phyloP scores from a whole-genome alignment of 2,113 vertebrate species.

The Calyptomena viridis region DNA sequence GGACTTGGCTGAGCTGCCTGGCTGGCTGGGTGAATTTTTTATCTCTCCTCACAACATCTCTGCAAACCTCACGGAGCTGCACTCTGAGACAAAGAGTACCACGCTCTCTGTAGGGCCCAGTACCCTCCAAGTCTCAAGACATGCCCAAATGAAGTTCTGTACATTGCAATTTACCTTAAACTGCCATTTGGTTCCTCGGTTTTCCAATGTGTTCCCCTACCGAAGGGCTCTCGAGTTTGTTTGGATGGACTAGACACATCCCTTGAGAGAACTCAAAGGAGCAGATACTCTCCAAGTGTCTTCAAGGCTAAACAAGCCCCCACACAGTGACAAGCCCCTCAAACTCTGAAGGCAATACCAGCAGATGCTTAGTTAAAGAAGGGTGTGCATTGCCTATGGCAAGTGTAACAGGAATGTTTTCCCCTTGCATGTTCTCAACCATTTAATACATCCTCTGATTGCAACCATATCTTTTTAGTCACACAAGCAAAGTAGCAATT shows the following conservation, averaged over 20 bases:
- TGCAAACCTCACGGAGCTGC: not conserved
- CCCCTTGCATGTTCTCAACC: not conserved
- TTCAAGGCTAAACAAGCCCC: not conserved
- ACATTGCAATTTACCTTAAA: not conserved
- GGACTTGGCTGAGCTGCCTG: not conserved
- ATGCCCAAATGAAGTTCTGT: not conserved
- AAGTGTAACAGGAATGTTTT: not conserved
- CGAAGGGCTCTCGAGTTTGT: not conserved
- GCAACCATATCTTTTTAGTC: not conserved
- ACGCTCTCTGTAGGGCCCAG: not conserved
- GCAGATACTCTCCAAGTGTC: not conserved
- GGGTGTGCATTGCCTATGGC: rapidly evolving
- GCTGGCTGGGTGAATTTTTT: not conserved
- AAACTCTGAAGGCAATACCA: not conserved
- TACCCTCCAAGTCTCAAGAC: not conserved
- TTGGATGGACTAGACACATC: not conserved
- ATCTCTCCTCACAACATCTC: not conserved
- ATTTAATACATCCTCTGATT: not conserved
- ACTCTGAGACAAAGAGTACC: not conserved
- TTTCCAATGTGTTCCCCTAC: not conserved
- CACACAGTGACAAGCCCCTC: not conserved
- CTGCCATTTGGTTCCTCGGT: not conserved
- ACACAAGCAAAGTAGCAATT: not conserved
- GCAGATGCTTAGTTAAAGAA: not conserved
- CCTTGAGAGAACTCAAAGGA: not conserved